Percentiles rank a stretch among this genome's conserved stretches.
Conservation (phyloP, 2,888 invertebrate genomes). For the Cerastoderma edule region DNA sequence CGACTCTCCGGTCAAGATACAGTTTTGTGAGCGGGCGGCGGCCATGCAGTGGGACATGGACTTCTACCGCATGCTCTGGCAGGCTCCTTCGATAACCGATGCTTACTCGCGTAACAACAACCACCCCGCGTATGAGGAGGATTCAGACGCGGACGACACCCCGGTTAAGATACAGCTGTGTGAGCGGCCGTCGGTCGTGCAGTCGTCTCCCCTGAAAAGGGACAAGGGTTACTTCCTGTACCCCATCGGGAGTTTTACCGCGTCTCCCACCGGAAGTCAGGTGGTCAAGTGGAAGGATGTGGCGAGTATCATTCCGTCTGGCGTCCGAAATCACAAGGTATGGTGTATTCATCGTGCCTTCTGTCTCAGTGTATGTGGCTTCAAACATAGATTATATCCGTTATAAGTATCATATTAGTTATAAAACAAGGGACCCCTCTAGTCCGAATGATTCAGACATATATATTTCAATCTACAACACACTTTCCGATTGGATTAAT, state of each 20-base stretch:
- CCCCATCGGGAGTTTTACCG: constrained; percentile 36
- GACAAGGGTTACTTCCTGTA: constrained; percentile 24
- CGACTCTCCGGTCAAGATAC: neutral
- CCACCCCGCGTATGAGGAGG: constrained; percentile 12
- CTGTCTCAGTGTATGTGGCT: too few species aligned
- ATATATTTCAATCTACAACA: too few species aligned
- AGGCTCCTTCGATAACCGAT: neutral
- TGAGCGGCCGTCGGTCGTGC: constrained; percentile 6
- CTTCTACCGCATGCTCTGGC: too few species aligned
- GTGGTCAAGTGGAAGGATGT: constrained; percentile 13
- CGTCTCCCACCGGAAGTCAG: neutral
- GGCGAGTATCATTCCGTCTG: neutral
- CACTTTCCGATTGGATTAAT: too few species aligned
- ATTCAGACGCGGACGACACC: neutral
- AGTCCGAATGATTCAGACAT: too few species aligned
- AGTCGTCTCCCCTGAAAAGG: too few species aligned
- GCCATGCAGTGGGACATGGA: too few species aligned
- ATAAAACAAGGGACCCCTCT: too few species aligned
- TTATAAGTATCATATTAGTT: too few species aligned
- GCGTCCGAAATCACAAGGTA: constrained; percentile 9
- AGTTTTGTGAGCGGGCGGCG: neutral
- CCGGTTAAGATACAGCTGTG: neutral
- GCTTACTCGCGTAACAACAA: constrained; percentile 26
- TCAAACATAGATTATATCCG: too few species aligned
- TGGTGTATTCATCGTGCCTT: too few species aligned